Evolutionary conservation across 2,797 vertebrate genomes (phyloP).

Genomic region (Jordanella pulchra): DNA sequence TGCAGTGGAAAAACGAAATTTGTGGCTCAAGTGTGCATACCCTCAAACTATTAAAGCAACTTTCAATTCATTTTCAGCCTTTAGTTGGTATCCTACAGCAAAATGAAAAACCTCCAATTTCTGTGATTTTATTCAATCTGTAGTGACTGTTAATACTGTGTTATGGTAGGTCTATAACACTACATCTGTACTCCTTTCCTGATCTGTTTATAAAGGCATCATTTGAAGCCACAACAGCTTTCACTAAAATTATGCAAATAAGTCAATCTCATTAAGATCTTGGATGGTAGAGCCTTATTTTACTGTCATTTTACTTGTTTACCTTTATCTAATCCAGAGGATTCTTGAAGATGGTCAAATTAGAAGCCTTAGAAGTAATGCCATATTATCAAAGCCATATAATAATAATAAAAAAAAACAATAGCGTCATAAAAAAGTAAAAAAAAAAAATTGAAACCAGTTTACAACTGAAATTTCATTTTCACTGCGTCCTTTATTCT

Average conservation of each 20-base stretch:
- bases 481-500: too few relatives aligned
- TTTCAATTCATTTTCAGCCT: background rate
- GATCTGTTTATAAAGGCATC: background rate
- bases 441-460: too few relatives aligned
- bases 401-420: too few relatives aligned
- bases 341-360: too few relatives aligned
- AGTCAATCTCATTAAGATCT: background rate
- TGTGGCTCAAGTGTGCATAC: too few relatives aligned
- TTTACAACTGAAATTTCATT: too few relatives aligned
- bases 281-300: background rate
- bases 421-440: too few relatives aligned
- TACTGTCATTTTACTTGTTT: background rate
- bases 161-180: background rate
- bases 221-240: background rate
- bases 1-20: background rate
- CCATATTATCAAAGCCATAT: too few relatives aligned
- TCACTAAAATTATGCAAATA: background rate
- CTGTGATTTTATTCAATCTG: background rate
- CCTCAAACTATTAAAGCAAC: background rate
- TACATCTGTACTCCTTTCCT: background rate
- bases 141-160: background rate
- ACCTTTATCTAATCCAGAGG: background rate
- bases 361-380: too few relatives aligned
- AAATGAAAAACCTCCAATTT: background rate
- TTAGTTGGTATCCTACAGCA: background rate